A percentile compares a stretch with the other conserved stretches of the same genome.
Evolutionary conservation across 2,888 invertebrate genomes (phyloP).

Genomic region (Dynastes tityus): DNA sequence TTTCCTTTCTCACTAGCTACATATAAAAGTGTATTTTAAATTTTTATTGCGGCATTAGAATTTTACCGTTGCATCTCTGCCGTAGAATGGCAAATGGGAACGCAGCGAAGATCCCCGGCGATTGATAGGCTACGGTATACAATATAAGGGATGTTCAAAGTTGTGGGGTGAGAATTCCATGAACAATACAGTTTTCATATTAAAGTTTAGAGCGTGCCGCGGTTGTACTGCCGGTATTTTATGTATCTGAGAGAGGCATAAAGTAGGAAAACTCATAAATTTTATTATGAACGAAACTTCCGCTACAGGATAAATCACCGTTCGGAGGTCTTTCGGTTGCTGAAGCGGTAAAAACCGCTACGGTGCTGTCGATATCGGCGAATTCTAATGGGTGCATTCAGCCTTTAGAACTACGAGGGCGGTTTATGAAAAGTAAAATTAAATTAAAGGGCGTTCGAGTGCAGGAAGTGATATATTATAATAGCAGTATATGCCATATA

Average conservation of each 20-base stretch:
- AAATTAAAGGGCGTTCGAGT: neutral
- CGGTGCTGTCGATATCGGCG: conserved; percentile 13
- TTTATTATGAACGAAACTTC: conserved; percentile 46
- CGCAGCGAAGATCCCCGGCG: conserved; percentile 9
- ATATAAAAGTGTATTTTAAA: conserved; percentile 34
- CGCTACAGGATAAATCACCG: conserved; percentile 33
- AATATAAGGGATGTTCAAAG: neutral
- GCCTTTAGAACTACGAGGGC: neutral
- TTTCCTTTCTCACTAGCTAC: neutral
- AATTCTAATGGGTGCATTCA: conserved; percentile 6
- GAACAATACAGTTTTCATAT: conserved; percentile 50
- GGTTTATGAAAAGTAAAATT: neutral
- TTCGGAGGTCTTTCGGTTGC: conserved; percentile 16
- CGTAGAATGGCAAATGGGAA: neutral
- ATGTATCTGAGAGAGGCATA: conserved; percentile 42
- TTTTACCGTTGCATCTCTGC: conserved; percentile 21
- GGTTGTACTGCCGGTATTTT: conserved; percentile 41
- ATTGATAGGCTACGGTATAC: neutral
- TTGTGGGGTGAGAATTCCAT: conserved; percentile 17
- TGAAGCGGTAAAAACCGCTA: conserved; percentile 20
- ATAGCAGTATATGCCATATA: neutral
- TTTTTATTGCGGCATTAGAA: conserved; percentile 36
- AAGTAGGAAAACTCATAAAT: conserved; percentile 48
- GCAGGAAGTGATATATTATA: neutral
- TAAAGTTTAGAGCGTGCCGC: conserved; percentile 43